phyloP scores from a whole-genome alignment of 2,113 vertebrate species.

The Istiophorus platypterus region DNA sequence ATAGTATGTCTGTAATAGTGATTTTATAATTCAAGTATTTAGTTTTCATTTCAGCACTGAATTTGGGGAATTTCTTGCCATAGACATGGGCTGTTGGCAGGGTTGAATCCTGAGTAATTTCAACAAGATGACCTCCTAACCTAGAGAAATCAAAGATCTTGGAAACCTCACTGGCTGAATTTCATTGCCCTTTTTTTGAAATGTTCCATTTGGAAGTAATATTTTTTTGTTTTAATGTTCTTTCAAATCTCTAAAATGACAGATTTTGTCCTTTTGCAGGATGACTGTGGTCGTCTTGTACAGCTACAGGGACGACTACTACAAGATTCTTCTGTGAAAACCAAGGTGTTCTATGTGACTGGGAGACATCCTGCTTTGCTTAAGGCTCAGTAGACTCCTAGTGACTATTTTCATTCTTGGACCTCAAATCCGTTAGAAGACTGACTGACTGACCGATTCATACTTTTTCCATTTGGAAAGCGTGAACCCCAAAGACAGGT shows the following conservation, averaged over 20 bases:
- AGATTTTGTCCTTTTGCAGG: conserved; percentile 81
- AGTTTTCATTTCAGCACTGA: background rate
- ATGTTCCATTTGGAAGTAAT: conserved; percentile 19
- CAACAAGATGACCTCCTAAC: background rate
- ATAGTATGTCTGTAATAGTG: background rate
- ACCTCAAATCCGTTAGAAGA: conserved; percentile 18
- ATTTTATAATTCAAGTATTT: background rate
- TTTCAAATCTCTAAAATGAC: conserved; percentile 15
- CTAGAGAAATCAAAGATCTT: conserved; percentile 2
- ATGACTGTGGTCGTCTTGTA: conserved; percentile 92
- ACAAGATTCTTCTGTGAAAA: conserved; percentile 92
- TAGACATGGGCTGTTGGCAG: background rate
- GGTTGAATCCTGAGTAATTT: conserved; percentile 18
- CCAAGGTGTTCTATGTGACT: background rate
- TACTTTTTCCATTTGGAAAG: conserved; percentile 33
- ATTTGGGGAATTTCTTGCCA: background rate
- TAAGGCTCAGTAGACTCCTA: background rate
- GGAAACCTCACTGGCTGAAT: conserved; percentile 23
- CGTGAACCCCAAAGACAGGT: conserved; percentile 30
- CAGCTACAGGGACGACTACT: conserved; percentile 95
- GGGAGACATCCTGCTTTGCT: background rate
- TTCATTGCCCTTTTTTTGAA: conserved; percentile 6
- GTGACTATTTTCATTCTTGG: conserved; percentile 5
- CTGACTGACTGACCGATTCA: conserved; percentile 12
- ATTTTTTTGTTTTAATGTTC: background rate